Percentiles rank a stretch among this genome's conserved stretches.
phyloP scores from a whole-genome alignment of 2,113 vertebrate species.

The Thunnus thynnus region DNA sequence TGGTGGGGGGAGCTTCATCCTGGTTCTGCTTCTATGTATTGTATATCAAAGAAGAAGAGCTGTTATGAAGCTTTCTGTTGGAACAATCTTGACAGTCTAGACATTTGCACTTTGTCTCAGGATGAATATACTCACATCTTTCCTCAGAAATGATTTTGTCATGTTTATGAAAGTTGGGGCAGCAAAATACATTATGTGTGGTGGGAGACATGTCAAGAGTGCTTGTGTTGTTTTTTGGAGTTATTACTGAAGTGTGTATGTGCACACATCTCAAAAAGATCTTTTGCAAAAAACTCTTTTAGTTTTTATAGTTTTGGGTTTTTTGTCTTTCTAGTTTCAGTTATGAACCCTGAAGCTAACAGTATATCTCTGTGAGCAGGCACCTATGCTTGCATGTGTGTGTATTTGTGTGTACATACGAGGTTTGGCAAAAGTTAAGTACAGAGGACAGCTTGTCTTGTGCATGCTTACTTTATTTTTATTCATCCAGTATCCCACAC shows the following conservation, averaged over 20 bases:
- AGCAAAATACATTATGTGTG: slow-evolving; percentile 1
- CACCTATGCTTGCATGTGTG: background rate
- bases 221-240: slow-evolving; percentile 26
- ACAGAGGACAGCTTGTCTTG: background rate
- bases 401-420: background rate
- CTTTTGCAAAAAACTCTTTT: no score
- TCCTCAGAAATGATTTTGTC: slow-evolving; percentile 11
- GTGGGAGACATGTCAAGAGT: slow-evolving; percentile 38
- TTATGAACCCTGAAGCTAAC: background rate
- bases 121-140: background rate
- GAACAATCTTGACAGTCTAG: background rate
- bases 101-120: background rate
- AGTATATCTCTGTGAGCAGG: slow-evolving; percentile 4
- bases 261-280: background rate
- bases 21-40: no score
- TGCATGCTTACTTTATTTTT: background rate
- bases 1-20: no score
- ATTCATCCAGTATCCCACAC: background rate
- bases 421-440: slow-evolving; percentile 13
- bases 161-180: background rate
- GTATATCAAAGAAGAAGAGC: background rate
- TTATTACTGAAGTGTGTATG: slow-evolving; percentile 30
- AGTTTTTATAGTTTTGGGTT: background rate
- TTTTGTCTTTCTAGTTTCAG: slow-evolving; percentile 34
- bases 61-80: background rate